Evolutionary conservation across 2,113 vertebrate genomes (phyloP), one percentile per base, ranked within the genome.

Genomic region (Marcusenius ussheri): DNA sequence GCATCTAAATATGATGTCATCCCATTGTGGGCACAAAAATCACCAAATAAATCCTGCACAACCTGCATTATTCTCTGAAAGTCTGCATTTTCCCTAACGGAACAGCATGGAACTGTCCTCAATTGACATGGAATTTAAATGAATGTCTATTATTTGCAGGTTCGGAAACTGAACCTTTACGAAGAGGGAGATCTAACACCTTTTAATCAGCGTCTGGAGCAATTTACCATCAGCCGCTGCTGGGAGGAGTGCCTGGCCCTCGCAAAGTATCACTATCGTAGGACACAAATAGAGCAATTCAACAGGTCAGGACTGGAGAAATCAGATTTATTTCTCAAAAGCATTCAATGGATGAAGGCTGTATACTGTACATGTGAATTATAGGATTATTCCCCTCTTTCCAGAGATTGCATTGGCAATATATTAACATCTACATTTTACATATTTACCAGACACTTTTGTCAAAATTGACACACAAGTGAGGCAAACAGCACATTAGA

Each of bases 231-330:
- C 62, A 90, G 58, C 70, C 95, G 96, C 85, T 99, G 98, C 93
- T 99, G 98, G 98, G 96, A 98, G 1, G 97, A 99, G 77, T 99
- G 98, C 88, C 91, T 99, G 85, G 89, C 85, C 15, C 96, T 94
- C 24, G 96, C 97, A 0, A 90, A 92, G 27, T 98, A 97, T 90
- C 90, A 95, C 0, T 84, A 93, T 19, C 96, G 97, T 77, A 95
- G 92, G 90, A 94, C 84, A 0, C 91, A 94, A 1, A 90, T 97
- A 1, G 95, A 97, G 62, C 95, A 96, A n/a, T 98, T 97, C 93
- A 99, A 99, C 95, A 97, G 91, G 98, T 99, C 90, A 88, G 92
- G 21, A 80, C 31, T 39, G 31, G 17, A 83, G 17, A 51, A 39
- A 53, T 80, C 85, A 0, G 6, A 13, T 27, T 87, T 87, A 11